These are phyloP conservation scores for Trissoscelio sp. DNA, from an alignment of 2,888 invertebrate species.

Conservation along the genomic window DNA sequence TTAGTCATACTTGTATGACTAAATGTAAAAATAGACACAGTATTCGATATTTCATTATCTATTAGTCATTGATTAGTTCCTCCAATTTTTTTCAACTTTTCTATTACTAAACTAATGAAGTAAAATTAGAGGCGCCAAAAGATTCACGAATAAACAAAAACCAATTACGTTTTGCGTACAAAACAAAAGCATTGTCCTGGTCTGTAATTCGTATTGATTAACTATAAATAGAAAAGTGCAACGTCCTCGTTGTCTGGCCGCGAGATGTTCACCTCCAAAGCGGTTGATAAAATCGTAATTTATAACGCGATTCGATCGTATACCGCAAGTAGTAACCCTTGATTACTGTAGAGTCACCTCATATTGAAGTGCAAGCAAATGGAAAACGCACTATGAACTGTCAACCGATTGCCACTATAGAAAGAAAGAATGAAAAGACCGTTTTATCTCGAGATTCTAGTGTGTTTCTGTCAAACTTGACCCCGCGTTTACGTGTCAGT, in stretches of 20 bases:
- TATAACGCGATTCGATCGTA: constrained; percentile 44
- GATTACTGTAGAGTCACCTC: too few species aligned
- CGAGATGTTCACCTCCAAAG: constrained; percentile 37
- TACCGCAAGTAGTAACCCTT: constrained; percentile 22
- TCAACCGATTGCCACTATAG: too few species aligned
- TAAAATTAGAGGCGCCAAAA: not conserved
- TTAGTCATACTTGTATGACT: too few species aligned
- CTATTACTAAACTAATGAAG: too few species aligned
- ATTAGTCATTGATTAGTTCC: too few species aligned
- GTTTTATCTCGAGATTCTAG: too few species aligned
- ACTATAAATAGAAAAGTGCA: constrained; percentile 64
- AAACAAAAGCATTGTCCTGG: constrained; percentile 38
- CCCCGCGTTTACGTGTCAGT: constrained; percentile 38
- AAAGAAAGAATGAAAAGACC: too few species aligned
- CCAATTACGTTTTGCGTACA: constrained; percentile 16
- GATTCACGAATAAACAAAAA: not conserved
- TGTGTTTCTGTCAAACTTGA: constrained; percentile 41
- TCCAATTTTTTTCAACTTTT: too few species aligned
- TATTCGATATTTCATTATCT: too few species aligned
- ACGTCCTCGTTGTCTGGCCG: constrained; percentile 55
- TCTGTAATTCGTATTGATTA: constrained; percentile 57
- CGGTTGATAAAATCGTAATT: constrained; percentile 52
- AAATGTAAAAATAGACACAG: too few species aligned
- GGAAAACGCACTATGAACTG: too few species aligned
- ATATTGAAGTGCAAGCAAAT: too few species aligned